Conservation (phyloP, 1,140 invertebrate genomes). For the Monomorium pharaonis region DNA sequence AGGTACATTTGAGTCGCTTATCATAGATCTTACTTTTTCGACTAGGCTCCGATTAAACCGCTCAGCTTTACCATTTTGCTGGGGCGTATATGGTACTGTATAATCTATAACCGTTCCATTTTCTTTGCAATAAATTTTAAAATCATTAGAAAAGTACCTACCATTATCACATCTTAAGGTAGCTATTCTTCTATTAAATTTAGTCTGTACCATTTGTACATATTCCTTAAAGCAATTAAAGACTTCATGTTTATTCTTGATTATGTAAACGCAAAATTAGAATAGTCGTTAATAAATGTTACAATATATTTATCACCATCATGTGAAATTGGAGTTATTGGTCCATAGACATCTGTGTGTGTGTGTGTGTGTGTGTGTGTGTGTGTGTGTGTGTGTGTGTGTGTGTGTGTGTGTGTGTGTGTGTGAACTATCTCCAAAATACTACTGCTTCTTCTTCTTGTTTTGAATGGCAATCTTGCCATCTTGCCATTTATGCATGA, state of each 20-base stretch:
- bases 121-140: slow-evolving; percentile 61
- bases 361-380: too few species aligned
- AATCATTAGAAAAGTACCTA: slow-evolving; percentile 64
- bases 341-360: too few species aligned
- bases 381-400: too few species aligned
- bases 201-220: slow-evolving; percentile 13
- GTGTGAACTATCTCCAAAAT: slow-evolving; percentile 3
- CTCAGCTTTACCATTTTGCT: not conserved
- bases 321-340: too few species aligned
- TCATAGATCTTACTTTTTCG: not conserved
- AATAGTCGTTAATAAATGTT: too few species aligned
- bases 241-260: slow-evolving; percentile 16
- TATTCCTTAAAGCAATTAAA: slow-evolving; percentile 17
- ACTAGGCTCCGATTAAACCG: slow-evolving; percentile 73
- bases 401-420: too few species aligned
- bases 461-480: slow-evolving; percentile 10
- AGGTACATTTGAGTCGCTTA: not conserved
- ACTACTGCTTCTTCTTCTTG: not conserved
- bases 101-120: not conserved
- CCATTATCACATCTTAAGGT: slow-evolving; percentile 41
- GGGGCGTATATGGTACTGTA: slow-evolving; percentile 73
- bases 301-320: too few species aligned
- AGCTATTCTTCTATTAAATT: slow-evolving; percentile 32
- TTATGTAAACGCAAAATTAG: slow-evolving; percentile 10
- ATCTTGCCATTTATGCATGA: slow-evolving; percentile 9